Percentiles rank a stretch among this genome's conserved stretches.
phyloP scores from a whole-genome alignment of 2,888 invertebrate genomes.

The Drosophila paramelanica region DNA sequence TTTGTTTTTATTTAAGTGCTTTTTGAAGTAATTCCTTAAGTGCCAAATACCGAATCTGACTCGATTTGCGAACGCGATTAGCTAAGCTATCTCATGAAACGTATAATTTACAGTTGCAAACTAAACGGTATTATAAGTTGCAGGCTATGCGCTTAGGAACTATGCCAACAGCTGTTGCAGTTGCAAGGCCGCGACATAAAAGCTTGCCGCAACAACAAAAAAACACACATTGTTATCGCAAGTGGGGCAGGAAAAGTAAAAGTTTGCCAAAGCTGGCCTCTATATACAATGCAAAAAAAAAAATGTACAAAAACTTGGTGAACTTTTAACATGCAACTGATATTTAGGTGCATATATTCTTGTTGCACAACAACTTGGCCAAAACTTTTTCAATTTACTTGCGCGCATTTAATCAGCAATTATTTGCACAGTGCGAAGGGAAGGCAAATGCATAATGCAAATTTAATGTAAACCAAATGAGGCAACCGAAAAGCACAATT shows the following conservation, averaged over 20 bases:
- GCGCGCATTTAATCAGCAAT: slow-evolving; percentile 63
- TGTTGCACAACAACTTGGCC: slow-evolving; percentile 31
- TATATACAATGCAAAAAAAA: slow-evolving; percentile 3
- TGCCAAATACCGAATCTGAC: too few species aligned
- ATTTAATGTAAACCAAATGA: slow-evolving; percentile 48
- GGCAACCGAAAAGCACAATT: slow-evolving; percentile 23
- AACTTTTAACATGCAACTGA: slow-evolving; percentile 47
- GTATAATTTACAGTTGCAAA: neutral
- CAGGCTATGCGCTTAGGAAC: slow-evolving; percentile 18
- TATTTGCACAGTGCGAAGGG: slow-evolving; percentile 46
- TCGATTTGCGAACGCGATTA: neutral
- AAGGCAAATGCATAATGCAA: slow-evolving; percentile 22
- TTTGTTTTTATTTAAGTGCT: too few species aligned
- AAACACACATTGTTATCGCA: slow-evolving; percentile 52
- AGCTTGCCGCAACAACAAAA: slow-evolving; percentile 24
- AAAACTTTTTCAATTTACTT: slow-evolving; percentile 75
- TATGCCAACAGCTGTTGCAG: slow-evolving; percentile 35
- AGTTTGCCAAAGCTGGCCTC: slow-evolving; percentile 34
- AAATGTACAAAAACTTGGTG: slow-evolving; percentile 10
- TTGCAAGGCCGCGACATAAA: slow-evolving; percentile 50
- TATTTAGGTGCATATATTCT: slow-evolving; percentile 42
- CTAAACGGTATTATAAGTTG: slow-evolving; percentile 18
- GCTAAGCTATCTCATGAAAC: too few species aligned
- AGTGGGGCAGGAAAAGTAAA: slow-evolving; percentile 43
- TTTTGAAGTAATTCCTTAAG: too few species aligned